Evolutionary conservation across 1,140 invertebrate species (phyloP).

Genomic region (Cyphomyrmex costatus): DNA sequence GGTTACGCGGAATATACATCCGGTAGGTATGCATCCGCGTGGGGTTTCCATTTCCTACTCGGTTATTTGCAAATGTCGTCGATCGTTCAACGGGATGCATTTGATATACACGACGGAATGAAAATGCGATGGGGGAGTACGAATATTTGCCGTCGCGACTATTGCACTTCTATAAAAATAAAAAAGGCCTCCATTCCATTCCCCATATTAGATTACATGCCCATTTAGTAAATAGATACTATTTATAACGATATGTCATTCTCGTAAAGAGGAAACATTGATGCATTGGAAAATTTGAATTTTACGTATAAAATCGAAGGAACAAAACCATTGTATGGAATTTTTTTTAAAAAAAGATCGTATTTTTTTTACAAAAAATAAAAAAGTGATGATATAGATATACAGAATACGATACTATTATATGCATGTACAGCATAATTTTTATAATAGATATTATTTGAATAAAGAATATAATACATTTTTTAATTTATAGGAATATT

Average conservation of each 20-base stretch:
- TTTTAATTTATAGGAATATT: background rate
- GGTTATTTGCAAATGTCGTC: constrained; percentile 54
- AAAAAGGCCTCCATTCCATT: background rate
- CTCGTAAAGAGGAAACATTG: background rate
- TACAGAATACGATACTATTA: background rate
- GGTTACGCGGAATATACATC: constrained; percentile 49
- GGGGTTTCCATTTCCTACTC: constrained; percentile 49
- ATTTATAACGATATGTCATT: constrained; percentile 16
- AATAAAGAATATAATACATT: background rate
- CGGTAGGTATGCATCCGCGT: constrained; percentile 24
- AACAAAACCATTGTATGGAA: background rate
- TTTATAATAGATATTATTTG: background rate
- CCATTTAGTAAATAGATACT: constrained; percentile 10
- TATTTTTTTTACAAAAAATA: background rate
- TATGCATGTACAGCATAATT: too few relatives aligned
- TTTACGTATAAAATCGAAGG: background rate
- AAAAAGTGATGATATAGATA: background rate
- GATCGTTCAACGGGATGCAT: constrained; percentile 49
- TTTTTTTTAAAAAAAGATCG: background rate
- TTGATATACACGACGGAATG: constrained; percentile 27
- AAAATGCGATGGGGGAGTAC: constrained; percentile 5
- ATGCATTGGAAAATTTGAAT: background rate
- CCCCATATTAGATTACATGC: background rate
- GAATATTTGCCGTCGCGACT: constrained; percentile 22
- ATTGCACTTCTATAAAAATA: constrained; percentile 4